Base-by-base conservation (phyloP, 2,797 vertebrate genomes). In the Channa striata region DNA sequence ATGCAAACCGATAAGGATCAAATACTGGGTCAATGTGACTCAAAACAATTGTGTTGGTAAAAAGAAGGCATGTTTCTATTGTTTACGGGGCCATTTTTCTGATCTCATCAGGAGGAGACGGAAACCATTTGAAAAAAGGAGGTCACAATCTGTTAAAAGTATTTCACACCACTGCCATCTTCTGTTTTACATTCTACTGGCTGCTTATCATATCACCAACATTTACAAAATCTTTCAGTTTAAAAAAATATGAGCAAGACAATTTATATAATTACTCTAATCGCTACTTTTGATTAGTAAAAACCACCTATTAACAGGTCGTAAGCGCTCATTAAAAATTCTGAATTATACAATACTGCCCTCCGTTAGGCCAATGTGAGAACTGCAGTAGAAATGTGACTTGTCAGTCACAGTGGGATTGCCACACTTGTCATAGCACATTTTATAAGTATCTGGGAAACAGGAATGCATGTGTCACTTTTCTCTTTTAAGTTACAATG, bases 291-390 rank as follows among this genome's bases (percentile, higher is more conserved):
- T 58, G 2, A 56, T 43, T 30, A 36, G 10, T 19, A 4, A 63
- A 20, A 2, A 4, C 3, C 8, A 39, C 11, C 0, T 5, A 46
- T 12, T 12, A 23, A 48, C 10, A 20, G 46, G 4, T 4, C 8
- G 16, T 4, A 17, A 36, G 21, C 7, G 5, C 14, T 48, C 0
- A 10, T 44, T 14, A 10, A 11, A 14, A 10, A 37, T 46, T 52
- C 12, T 69, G 12, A 60, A 66, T 83, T 79, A 63, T 83, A 73
- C 82, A 86, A 82, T 23, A 87, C 78, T 90, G 91, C 92, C 87
- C 86, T 83, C 93, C 91, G 68, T 62, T n/a, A 44, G 69, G 33
- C 53, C 25, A 50, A 47, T 2, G 14, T 12, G 11, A 51, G 50
- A 78, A 80, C 49, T 81, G 65, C 81, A 89, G 36, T 3, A 20